Percentiles rank a stretch among this genome's conserved stretches.
These are phyloP conservation scores for Penelope pileata DNA, from an alignment of 2,113 vertebrate species.

Conservation along the genomic window DNA sequence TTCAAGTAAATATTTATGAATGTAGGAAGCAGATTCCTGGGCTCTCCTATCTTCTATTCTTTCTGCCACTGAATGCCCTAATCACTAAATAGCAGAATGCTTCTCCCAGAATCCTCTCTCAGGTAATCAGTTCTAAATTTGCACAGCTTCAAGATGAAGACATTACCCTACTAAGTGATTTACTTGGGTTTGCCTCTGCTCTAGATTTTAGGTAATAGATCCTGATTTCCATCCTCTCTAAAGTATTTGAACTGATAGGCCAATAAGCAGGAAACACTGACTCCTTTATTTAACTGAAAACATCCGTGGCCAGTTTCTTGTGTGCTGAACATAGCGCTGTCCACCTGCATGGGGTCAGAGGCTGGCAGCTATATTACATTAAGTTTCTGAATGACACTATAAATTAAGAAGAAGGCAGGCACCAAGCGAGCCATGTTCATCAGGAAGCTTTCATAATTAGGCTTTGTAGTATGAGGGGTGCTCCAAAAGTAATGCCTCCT, in stretches of 20 bases:
- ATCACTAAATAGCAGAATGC: neutral
- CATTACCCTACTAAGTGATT: neutral
- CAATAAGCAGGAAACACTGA: neutral
- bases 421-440: neutral
- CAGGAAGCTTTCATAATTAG: neutral
- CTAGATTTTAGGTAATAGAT: neutral
- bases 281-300: neutral
- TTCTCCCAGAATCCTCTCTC: neutral
- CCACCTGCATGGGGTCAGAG: neutral
- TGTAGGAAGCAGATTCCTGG: neutral
- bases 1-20: neutral
- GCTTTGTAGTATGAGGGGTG: neutral
- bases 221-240: neutral
- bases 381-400: neutral
- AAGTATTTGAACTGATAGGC: neutral
- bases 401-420: neutral
- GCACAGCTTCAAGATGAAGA: neutral
- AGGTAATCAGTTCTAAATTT: neutral
- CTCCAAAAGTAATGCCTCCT: too few species aligned
- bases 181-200: neutral
- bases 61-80: neutral
- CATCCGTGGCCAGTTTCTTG: neutral
- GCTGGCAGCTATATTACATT: neutral
- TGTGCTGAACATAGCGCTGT: fast-evolving
- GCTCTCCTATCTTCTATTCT: neutral